phyloP scores from a whole-genome alignment of 1,140 invertebrate species.

The Neodiprion pinetum region DNA sequence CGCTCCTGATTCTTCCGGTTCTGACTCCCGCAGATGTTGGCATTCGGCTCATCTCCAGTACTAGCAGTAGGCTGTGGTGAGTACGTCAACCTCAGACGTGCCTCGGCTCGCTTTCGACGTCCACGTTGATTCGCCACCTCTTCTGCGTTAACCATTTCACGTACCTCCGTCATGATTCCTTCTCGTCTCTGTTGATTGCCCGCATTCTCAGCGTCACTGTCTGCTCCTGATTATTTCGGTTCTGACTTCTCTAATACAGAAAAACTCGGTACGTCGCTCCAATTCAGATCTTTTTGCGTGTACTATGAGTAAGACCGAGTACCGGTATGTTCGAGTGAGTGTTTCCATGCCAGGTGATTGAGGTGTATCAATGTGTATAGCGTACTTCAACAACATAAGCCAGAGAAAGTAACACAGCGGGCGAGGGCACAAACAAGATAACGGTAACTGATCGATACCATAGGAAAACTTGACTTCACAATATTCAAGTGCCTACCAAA shows the following conservation, averaged over 20 bases:
- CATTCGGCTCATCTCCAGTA: too few species aligned
- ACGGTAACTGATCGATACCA: too few species aligned
- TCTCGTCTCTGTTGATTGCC: not conserved
- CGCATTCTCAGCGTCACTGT: not conserved
- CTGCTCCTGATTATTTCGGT: not conserved
- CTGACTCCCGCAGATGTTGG: not conserved
- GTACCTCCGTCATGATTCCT: slow-evolving; percentile 5
- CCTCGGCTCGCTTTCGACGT: not conserved
- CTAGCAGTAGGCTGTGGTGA: too few species aligned
- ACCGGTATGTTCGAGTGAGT: too few species aligned
- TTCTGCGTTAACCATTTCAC: slow-evolving; percentile 25
- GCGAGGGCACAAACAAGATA: too few species aligned
- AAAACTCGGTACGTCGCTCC: not conserved
- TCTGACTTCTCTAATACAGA: not conserved
- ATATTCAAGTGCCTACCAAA: too few species aligned
- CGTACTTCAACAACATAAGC: too few species aligned
- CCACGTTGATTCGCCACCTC: slow-evolving; percentile 10
- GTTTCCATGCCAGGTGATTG: too few species aligned
- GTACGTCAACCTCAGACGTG: too few species aligned
- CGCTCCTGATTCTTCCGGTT: not conserved
- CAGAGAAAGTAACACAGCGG: too few species aligned
- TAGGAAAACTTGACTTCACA: too few species aligned
- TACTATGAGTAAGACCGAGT: not conserved
- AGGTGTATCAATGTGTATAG: too few species aligned
- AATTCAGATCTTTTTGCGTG: not conserved